Percentiles rank a stretch among this genome's conserved stretches.
Conservation (phyloP, 2,113 vertebrate species). For the Centrocercus urophasianus region DNA sequence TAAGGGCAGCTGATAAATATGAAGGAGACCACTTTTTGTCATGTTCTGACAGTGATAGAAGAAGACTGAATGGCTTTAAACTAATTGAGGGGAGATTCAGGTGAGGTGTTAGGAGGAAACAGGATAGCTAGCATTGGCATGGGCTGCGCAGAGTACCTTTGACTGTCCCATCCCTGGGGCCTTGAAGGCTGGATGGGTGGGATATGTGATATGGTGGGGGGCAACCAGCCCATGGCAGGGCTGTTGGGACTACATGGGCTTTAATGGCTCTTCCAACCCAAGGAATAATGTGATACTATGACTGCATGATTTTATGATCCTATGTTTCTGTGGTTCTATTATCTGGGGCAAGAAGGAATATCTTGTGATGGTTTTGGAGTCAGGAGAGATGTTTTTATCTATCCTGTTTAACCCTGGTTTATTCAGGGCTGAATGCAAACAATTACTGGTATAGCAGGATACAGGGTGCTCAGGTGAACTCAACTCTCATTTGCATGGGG, state of each 20-base stretch:
- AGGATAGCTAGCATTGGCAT: neutral
- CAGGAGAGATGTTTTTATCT: neutral
- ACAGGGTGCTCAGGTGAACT: neutral
- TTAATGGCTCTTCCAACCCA: neutral
- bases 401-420: neutral
- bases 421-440: fast-evolving
- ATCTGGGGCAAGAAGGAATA: neutral
- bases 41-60: neutral
- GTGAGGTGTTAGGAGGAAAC: neutral
- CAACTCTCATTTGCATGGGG: no score
- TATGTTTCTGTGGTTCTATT: neutral
- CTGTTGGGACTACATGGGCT: neutral
- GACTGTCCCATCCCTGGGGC: neutral
- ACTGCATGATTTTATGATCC: no score
- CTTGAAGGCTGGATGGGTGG: neutral
- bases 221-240: neutral
- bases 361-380: neutral
- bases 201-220: neutral
- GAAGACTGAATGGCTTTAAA: neutral
- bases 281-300: neutral
- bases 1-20: neutral
- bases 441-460: neutral
- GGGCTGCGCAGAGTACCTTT: neutral
- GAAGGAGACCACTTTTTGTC: neutral
- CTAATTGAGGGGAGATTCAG: neutral